Evolutionary conservation across 1,140 invertebrate species (phyloP), one percentile per base, ranked within the genome.

Genomic region (Lepidotrigona ventralis): DNA sequence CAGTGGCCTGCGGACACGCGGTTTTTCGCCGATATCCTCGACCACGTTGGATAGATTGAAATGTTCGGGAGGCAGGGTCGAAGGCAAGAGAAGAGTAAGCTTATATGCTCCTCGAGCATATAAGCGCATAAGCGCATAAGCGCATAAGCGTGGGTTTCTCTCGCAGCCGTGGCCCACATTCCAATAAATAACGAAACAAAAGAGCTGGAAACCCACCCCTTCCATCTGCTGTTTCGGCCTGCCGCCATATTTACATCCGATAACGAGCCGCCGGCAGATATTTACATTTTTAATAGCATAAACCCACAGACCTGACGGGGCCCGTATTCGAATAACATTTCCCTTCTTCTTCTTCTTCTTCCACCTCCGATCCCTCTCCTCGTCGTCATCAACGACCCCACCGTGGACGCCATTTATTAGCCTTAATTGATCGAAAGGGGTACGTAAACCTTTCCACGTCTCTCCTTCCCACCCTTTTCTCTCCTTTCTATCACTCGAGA

Each of bases 241-340:
- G 89, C 88, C 85, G 88, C 87, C 91, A 92, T 93, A 94, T 94
- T 93, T 93, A 93, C 91, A 94, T 93, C 89, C 91, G 92, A 93
- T 94, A 94, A 93, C 93, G 93, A 94, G 92, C 92, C 92, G 92
- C 92, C 92, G 89, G 88, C 87, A 92, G 92, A 93, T 93, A 94
- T 94, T 94, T 94, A 94, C 93, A 93, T 93, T 93, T 93, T 93
- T 94, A 93, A 93, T 93, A 92, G 90, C 93, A 92, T 93, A 93
- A 93, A 93, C 92, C 92, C 86, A 93, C 92, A 91, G 87, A 91
- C 90, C 89, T 81, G 84, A 84, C 80, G 66, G 39, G 39, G 70
- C 77, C 83, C 77, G 73, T 46, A 46, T 70, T 85, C 88, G 74
- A 75, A 87, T 89, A 89, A 89, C 79, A 88, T 86, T 89, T 88